Evolutionary conservation across 2,888 invertebrate species (phyloP).

Genomic region (Spodoptera littoralis): DNA sequence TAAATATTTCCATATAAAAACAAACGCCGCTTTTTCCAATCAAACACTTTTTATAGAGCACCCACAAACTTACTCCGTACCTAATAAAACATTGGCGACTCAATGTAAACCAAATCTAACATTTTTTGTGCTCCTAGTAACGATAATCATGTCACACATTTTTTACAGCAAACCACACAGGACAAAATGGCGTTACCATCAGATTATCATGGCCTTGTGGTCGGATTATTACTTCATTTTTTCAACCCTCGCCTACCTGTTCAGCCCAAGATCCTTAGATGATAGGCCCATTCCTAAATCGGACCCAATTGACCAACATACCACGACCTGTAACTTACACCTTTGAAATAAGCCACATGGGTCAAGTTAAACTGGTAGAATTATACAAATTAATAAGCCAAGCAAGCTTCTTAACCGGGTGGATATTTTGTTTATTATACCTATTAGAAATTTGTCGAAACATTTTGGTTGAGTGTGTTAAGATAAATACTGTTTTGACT

Average conservation of each 20-base stretch:
- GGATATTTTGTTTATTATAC: slow-evolving; percentile 87
- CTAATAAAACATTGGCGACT: slow-evolving; percentile 9
- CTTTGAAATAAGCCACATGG: slow-evolving; percentile 15
- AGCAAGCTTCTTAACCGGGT: slow-evolving; percentile 87
- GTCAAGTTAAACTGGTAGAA: slow-evolving; percentile 61
- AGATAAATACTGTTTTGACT: slow-evolving; percentile 74
- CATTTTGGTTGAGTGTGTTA: slow-evolving; percentile 83
- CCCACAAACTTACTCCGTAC: slow-evolving; percentile 5
- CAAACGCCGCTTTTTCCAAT: too few species aligned
- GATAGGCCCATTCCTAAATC: slow-evolving; percentile 75
- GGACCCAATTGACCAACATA: slow-evolving; percentile 67
- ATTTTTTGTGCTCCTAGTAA: slow-evolving; percentile 77
- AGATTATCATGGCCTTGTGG: slow-evolving; percentile 87
- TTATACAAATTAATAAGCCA: slow-evolving; percentile 84
- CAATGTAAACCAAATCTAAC: slow-evolving; percentile 68
- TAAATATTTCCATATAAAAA: too few species aligned
- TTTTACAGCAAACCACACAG: slow-evolving; percentile 87
- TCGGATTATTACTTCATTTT: slow-evolving; percentile 88
- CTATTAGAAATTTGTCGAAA: slow-evolving; percentile 87
- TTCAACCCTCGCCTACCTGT: slow-evolving; percentile 83
- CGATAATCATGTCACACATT: slow-evolving; percentile 88
- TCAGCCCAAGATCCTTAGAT: slow-evolving; percentile 77
- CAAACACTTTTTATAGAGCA: too few species aligned
- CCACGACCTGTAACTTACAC: slow-evolving; percentile 55
- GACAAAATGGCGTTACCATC: slow-evolving; percentile 89